Evolutionary conservation across 2,113 vertebrate species (phyloP).

Genomic region (Podarcis raffonei): DNA sequence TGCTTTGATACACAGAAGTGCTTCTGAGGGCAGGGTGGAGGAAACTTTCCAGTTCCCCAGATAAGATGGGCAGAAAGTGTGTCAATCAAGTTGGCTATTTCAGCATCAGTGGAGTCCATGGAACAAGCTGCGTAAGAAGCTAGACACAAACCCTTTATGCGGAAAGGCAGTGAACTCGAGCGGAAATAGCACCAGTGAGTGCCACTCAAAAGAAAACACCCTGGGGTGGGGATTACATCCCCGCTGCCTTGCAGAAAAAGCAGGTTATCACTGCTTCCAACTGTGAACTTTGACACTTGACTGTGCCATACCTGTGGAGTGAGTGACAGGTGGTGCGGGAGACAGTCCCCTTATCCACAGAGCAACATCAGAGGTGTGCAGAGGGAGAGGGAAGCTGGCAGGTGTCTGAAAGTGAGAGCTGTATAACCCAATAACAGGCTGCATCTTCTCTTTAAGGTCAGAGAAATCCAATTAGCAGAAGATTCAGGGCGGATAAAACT

Average conservation of each 20-base stretch:
- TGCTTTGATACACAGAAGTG: not conserved
- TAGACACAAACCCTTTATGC: not conserved
- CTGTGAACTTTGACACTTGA: conserved; percentile 14
- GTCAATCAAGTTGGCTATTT: not conserved
- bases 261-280: not conserved
- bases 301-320: not conserved
- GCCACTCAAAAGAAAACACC: conserved; percentile 11
- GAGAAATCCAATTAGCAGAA: not conserved
- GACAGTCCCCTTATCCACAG: not conserved
- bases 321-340: not conserved
- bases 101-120: not conserved
- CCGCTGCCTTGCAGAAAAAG: not conserved
- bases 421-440: not conserved
- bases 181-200: not conserved
- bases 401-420: too few species aligned
- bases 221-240: not conserved
- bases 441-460: not conserved
- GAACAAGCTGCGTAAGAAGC: not conserved
- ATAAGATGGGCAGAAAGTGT: not conserved
- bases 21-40: not conserved
- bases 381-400: not conserved
- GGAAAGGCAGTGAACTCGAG: not conserved
- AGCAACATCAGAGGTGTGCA: not conserved
- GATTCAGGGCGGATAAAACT: not conserved
- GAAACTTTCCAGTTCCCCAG: not conserved